phyloP scores from a whole-genome alignment of 2,888 invertebrate species.

The Mesorhabditis belari region DNA sequence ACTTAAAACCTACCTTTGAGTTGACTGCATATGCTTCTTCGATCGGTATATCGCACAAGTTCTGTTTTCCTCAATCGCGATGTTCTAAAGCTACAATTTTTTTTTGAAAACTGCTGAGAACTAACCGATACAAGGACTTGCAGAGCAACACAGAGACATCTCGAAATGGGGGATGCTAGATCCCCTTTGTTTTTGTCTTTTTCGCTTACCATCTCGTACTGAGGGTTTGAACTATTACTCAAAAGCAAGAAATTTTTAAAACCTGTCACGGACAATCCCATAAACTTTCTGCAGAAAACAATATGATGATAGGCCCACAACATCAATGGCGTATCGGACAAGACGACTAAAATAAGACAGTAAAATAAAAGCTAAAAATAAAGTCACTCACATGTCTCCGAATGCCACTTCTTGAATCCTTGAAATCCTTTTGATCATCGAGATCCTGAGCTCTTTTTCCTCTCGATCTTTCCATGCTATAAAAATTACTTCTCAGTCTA shows the following conservation, averaged over 20 bases:
- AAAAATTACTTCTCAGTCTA: background rate
- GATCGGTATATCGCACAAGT: slow-evolving; percentile 42
- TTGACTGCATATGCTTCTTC: slow-evolving; percentile 67
- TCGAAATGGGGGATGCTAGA: background rate
- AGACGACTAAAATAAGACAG: slow-evolving; percentile 8
- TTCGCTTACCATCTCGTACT: slow-evolving; percentile 3
- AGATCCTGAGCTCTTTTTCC: background rate
- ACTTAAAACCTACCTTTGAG: no score
- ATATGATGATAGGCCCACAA: slow-evolving; percentile 6
- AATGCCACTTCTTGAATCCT: background rate
- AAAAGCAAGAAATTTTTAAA: no score
- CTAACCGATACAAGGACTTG: background rate
- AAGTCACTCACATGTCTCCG: slow-evolving; percentile 1
- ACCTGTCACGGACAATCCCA: slow-evolving; percentile 19
- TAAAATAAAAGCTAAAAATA: background rate
- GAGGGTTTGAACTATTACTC: background rate
- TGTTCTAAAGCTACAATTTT: slow-evolving; percentile 6
- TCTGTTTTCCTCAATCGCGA: slow-evolving; percentile 47
- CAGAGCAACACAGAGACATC: background rate
- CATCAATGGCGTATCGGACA: slow-evolving; percentile 29
- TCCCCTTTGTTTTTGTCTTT: slow-evolving; percentile 14
- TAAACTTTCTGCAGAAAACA: slow-evolving; percentile 19
- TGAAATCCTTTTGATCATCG: slow-evolving; percentile 1
- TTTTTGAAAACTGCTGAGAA: background rate
- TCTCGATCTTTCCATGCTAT: background rate